Evolutionary conservation across 2,113 vertebrate species (phyloP).

Genomic region (Syngnathus floridae): DNA sequence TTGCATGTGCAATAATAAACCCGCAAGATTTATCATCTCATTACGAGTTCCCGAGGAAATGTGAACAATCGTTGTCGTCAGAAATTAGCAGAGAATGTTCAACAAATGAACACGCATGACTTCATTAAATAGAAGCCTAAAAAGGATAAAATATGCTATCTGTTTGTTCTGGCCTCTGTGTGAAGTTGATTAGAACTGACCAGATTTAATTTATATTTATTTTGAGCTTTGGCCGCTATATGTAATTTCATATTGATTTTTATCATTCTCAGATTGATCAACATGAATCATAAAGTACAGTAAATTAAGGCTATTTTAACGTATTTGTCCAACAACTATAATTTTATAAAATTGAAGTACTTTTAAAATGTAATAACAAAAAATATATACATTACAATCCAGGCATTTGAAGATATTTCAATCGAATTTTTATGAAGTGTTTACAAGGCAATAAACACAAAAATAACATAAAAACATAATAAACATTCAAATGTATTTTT

Average conservation of each 20-base stretch:
- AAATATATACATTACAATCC: background rate
- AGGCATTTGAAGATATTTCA: background rate
- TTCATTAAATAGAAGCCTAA: background rate
- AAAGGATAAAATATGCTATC: background rate
- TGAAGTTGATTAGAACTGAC: background rate
- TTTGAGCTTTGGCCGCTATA: background rate
- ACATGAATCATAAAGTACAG: no score
- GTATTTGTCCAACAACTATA: no score
- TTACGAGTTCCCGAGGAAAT: conserved; percentile 46
- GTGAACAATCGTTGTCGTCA: conserved; percentile 50
- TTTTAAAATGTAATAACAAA: background rate
- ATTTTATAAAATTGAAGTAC: background rate
- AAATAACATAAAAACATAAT: no score
- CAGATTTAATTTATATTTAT: background rate
- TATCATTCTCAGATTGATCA: background rate
- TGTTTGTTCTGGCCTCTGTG: background rate
- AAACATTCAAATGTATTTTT: no score
- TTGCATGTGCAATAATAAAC: conserved; percentile 46
- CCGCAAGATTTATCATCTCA: conserved; percentile 63
- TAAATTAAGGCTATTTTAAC: no score
- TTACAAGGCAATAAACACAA: no score
- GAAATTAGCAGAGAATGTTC: conserved; percentile 1
- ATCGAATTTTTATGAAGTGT: no score
- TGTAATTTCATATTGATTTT: background rate
- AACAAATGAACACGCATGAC: background rate